These are phyloP conservation scores for Lateolabrax maculatus DNA, from an alignment of 2,797 vertebrate genomes.

Conservation along the genomic window DNA sequence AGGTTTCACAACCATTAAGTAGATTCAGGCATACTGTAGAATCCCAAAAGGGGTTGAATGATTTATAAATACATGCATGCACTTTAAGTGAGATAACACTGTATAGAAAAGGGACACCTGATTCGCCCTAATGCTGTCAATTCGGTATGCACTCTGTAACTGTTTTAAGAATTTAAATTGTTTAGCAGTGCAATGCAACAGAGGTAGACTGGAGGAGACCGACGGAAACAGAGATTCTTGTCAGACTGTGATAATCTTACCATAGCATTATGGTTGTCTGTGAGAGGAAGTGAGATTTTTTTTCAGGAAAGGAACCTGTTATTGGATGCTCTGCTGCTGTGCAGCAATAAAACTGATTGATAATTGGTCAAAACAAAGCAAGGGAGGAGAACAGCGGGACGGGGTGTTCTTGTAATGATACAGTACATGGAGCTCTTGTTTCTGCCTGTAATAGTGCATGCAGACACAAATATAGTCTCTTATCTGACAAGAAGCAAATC, in stretches of 20 bases:
- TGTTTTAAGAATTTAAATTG: background rate
- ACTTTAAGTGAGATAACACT: too few species aligned
- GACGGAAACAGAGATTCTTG: background rate
- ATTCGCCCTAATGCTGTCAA: background rate
- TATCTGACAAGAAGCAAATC: constrained; percentile 18
- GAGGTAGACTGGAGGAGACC: background rate
- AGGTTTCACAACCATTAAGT: constrained; percentile 13
- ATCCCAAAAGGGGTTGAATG: too few species aligned
- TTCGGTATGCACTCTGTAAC: background rate
- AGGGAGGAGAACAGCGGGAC: background rate
- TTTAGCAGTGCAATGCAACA: background rate
- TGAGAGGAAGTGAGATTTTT: constrained; percentile 46
- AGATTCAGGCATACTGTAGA: background rate
- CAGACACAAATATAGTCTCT: constrained; percentile 1
- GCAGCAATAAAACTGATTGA: background rate
- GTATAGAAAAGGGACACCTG: too few species aligned
- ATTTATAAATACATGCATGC: too few species aligned
- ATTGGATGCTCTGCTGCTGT: background rate
- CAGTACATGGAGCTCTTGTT: constrained; percentile 1
- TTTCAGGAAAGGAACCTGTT: constrained; percentile 39
- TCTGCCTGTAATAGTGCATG: constrained; percentile 13
- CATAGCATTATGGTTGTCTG: background rate
- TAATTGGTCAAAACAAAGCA: constrained; percentile 18
- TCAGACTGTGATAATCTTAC: constrained; percentile 10
- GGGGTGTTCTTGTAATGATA: background rate